These are phyloP conservation scores for Hemistola chrysoprasaria DNA, from an alignment of 2,888 invertebrate genomes.

Conservation along the genomic window DNA sequence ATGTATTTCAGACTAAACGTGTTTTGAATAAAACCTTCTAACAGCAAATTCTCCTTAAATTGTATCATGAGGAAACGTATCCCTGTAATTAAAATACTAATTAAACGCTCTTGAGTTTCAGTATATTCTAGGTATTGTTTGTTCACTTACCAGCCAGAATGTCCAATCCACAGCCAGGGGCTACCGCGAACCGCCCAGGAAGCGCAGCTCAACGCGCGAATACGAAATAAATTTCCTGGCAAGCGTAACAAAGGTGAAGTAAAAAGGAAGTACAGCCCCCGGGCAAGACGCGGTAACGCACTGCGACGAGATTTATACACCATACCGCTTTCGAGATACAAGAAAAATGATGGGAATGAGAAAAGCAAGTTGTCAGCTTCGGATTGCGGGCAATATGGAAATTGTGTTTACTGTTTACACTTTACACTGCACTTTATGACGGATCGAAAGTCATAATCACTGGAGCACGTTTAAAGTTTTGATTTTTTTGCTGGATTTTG, in stretches of 20 bases:
- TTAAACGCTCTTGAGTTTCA: too few relatives aligned
- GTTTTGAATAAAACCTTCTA: too few relatives aligned
- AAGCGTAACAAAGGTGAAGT: constrained; percentile 81
- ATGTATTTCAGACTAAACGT: too few relatives aligned
- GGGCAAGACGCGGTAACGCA: constrained; percentile 47
- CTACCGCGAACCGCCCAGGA: constrained; percentile 76
- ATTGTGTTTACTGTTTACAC: constrained; percentile 3
- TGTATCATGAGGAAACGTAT: too few relatives aligned
- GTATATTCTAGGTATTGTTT: not conserved
- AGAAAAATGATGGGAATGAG: constrained; percentile 43
- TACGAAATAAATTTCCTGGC: constrained; percentile 78
- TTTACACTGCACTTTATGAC: too few relatives aligned
- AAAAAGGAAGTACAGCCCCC: constrained; percentile 72
- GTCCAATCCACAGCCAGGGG: constrained; percentile 49
- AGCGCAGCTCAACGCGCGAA: constrained; percentile 77
- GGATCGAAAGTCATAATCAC: too few relatives aligned
- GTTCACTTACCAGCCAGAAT: not conserved
- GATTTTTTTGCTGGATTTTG: too few relatives aligned
- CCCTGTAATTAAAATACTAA: too few relatives aligned
- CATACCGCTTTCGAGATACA: constrained; percentile 58
- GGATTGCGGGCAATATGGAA: constrained; percentile 9
- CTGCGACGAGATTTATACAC: constrained; percentile 58
- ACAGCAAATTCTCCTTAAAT: too few relatives aligned
- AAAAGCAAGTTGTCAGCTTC: constrained; percentile 28
- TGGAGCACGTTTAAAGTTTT: too few relatives aligned